These are phyloP conservation scores for Protaetia brevitarsis DNA, from an alignment of 1,140 invertebrate genomes.

Conservation along the genomic window DNA sequence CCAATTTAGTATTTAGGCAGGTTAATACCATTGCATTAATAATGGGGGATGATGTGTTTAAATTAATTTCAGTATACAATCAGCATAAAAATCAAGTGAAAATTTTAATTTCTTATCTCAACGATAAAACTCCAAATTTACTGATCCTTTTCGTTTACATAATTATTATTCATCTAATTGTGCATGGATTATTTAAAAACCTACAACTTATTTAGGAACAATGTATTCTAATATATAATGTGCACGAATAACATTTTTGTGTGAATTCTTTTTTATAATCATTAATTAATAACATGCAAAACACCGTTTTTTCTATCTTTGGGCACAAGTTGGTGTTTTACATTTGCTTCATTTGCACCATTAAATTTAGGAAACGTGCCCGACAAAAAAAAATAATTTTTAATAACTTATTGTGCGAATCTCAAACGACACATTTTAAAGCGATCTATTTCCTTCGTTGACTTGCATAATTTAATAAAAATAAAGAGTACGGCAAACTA, in stretches of 20 bases:
- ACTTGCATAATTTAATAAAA: neutral
- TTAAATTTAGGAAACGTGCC: constrained; percentile 34
- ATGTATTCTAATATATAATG: constrained; percentile 26
- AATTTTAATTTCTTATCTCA: neutral
- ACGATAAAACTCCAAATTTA: neutral
- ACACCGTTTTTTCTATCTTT: neutral
- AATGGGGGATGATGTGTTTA: too few relatives aligned
- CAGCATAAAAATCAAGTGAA: too few relatives aligned
- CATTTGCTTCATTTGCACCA: constrained; percentile 19
- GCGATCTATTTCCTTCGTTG: neutral
- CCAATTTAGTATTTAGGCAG: too few relatives aligned
- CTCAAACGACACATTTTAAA: neutral
- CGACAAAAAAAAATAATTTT: neutral
- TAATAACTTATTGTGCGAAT: neutral
- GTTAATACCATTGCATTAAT: too few relatives aligned
- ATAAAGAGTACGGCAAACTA: neutral
- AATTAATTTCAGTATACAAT: too few relatives aligned
- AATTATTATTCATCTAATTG: constrained; percentile 14
- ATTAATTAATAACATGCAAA: neutral
- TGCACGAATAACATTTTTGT: constrained; percentile 16
- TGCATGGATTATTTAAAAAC: constrained; percentile 21
- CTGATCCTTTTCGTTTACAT: constrained; percentile 3
- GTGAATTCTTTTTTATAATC: constrained; percentile 14
- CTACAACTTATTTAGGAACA: constrained; percentile 28
- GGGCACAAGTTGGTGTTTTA: constrained; percentile 15